Evolutionary conservation across 2,113 vertebrate genomes (phyloP).

Genomic region (Serinus canaria): DNA sequence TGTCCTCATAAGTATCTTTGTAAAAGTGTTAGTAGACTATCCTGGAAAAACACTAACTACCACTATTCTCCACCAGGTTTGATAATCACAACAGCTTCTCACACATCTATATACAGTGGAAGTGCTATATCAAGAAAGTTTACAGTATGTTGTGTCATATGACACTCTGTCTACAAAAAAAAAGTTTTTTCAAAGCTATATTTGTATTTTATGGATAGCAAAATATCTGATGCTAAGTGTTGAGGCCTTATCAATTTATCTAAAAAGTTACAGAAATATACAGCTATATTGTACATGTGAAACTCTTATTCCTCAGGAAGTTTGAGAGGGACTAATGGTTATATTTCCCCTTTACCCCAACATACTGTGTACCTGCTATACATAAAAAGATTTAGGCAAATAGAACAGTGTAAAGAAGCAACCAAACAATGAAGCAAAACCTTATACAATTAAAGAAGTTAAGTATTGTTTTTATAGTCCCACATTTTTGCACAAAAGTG

Average conservation of each 20-base stretch:
- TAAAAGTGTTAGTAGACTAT: neutral
- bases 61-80: neutral
- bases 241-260: neutral
- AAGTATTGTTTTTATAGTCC: neutral
- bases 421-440: neutral
- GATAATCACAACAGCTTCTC: neutral
- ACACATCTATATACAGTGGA: neutral
- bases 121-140: neutral
- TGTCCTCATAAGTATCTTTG: neutral
- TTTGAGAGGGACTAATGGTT: neutral
- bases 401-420: neutral
- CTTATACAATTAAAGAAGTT: neutral
- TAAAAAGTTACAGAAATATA: neutral
- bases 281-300: neutral
- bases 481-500: neutral
- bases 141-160: neutral
- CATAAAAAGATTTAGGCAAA: neutral
- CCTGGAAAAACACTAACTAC: neutral
- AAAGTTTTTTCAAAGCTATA: neutral
- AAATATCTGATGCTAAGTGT: neutral
- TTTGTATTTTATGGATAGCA: neutral
- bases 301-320: neutral
- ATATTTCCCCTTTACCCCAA: neutral
- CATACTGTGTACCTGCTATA: neutral
- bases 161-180: neutral